Base-by-base conservation (phyloP, 2,797 vertebrate genomes). In the Tangara arthus region DNA sequence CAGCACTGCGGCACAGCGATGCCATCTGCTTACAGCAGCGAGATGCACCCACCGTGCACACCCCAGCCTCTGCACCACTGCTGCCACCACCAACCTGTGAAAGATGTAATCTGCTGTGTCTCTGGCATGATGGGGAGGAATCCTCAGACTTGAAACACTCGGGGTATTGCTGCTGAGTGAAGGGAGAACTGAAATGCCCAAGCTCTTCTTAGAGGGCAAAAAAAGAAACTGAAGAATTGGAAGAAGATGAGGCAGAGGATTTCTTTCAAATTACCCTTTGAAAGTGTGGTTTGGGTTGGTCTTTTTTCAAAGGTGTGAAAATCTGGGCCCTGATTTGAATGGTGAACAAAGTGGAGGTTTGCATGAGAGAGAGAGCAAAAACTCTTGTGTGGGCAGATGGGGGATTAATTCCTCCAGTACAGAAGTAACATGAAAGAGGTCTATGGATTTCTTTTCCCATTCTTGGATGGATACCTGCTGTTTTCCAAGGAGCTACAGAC, bases 1-100 rank as follows among this genome's bases (percentile, higher is more conserved):
- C 1, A 64, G 50, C 46, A 6, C 30, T 14, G 34, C 7, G 0
- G 0, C 37, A 23, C 34, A 37, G 55, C 0, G 0, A 24, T 28
- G 82, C 63, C 60, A 32, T 22, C 64, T 65, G 47, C 60, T 60
- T 26, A 24, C 28, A 35, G 53, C 44, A 77, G 59, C 1, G 0
- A 7, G 27, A 23, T 4, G 24, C 35, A 24, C 32, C 0, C 39
- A 22, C 28, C 0, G 0, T 1, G 3, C 21, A 24, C 0, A 2
- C 2, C 41, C 53, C 49, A 24, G 22, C 60, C 44, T 50, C 20
- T 11, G 28, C 65, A 64, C 53, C 57, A 49, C 3, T 1, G 0
- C 82, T 32, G 50, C 11, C 61, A 69, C 20, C 56, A 44, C 13
- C 70, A 35, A 1, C 2, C 3, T 23, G 14, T 8, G 42, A 87